Percentiles rank a stretch among this genome's conserved stretches.
Conservation (phyloP, 2,888 invertebrate genomes). For the Drosophila suboccidentalis region DNA sequence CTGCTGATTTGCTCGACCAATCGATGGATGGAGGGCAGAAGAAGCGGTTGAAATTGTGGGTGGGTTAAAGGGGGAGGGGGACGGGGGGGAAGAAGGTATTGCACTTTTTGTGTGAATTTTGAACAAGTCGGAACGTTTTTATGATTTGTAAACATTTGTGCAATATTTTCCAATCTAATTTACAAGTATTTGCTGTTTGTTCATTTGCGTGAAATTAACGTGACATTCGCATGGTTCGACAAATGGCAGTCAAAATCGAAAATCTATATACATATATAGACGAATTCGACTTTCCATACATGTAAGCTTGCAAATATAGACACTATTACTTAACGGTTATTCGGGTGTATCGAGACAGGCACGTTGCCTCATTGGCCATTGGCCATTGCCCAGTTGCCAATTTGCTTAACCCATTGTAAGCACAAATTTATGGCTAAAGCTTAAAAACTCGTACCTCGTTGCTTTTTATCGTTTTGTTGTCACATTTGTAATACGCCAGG, state of each 20-base stretch:
- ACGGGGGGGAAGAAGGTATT: neutral
- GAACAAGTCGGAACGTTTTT: conserved; percentile 52
- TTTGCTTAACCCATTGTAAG: conserved; percentile 18
- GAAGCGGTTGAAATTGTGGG: neutral
- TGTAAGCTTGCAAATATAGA: conserved; percentile 11
- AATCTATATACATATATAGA: conserved; percentile 14
- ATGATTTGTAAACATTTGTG: conserved; percentile 67
- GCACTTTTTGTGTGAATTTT: conserved; percentile 30
- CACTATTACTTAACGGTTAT: conserved; percentile 41
- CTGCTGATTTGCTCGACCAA: conserved; percentile 19
- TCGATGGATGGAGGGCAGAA: neutral
- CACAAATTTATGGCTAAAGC: conserved; percentile 1
- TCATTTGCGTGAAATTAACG: conserved; percentile 59
- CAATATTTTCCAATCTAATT: conserved; percentile 71
- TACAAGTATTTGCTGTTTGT: conserved; percentile 44
- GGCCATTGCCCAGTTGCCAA: conserved; percentile 1
- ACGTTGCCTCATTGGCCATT: conserved; percentile 18
- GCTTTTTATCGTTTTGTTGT: neutral
- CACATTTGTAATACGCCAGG: neutral
- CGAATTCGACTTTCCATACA: neutral
- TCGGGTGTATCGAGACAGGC: conserved; percentile 13
- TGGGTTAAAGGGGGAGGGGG: neutral
- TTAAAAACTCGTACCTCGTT: neutral
- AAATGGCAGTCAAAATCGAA: conserved; percentile 23
- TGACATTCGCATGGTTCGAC: conserved; percentile 59